Evolutionary conservation across 2,113 vertebrate species (phyloP).

Genomic region (Athene cunicularia): DNA sequence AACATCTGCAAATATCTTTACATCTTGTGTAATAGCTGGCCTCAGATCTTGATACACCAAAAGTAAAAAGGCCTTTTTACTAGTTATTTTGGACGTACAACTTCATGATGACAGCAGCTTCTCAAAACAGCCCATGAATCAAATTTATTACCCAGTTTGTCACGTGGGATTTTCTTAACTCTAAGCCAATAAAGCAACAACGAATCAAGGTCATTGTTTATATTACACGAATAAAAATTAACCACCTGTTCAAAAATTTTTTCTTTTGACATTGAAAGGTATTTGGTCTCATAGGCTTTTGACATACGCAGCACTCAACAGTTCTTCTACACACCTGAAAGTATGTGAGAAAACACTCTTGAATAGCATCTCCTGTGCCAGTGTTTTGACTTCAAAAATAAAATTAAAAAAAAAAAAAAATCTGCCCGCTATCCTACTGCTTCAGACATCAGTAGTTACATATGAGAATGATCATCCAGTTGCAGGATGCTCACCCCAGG

Average conservation of each 20-base stretch:
- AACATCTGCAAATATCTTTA: constrained; percentile 66
- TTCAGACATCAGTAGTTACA: neutral
- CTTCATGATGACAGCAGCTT: constrained; percentile 27
- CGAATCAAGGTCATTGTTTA: constrained; percentile 1
- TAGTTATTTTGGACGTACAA: constrained; percentile 6
- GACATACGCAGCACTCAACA: neutral
- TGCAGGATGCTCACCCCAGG: neutral
- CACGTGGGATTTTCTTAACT: constrained; percentile 36
- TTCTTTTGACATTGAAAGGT: neutral
- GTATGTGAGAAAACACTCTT: neutral
- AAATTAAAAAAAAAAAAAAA: neutral
- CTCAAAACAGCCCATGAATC: constrained; percentile 48
- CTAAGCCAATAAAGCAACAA: neutral
- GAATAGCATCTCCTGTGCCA: neutral
- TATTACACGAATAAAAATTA: neutral
- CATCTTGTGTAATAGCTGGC: constrained; percentile 64
- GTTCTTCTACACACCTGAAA: neutral
- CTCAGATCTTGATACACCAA: neutral
- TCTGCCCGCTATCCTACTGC: neutral
- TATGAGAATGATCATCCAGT: neutral
- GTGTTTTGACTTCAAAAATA: neutral
- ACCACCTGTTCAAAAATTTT: neutral
- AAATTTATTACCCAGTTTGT: constrained; percentile 43
- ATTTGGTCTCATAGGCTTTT: neutral
- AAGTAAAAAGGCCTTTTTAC: constrained; percentile 39